These are phyloP conservation scores for Anguilla japonica DNA, from an alignment of 2,113 vertebrate genomes.

Conservation along the genomic window DNA sequence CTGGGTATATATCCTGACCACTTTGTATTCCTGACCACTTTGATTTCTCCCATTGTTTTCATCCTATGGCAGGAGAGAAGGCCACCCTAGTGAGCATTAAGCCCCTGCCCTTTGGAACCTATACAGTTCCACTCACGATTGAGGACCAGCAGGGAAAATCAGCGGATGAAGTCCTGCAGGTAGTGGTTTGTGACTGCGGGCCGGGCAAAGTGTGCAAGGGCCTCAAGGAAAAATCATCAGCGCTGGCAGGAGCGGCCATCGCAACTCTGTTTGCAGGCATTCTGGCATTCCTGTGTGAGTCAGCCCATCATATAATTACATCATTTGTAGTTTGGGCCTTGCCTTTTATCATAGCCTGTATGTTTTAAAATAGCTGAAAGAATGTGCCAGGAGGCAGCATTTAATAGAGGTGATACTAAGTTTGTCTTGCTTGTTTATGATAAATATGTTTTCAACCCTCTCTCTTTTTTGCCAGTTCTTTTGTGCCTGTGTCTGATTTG, in stretches of 20 bases:
- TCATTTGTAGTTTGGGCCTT: background rate
- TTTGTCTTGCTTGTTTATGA: background rate
- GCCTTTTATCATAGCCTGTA: background rate
- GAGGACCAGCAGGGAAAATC: slow-evolving; percentile 67
- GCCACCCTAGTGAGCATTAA: slow-evolving; percentile 60
- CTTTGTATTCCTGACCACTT: background rate
- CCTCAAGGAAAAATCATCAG: background rate
- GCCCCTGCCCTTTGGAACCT: slow-evolving; percentile 63
- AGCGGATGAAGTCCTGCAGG: slow-evolving; percentile 38
- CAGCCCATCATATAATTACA: slow-evolving; percentile 46
- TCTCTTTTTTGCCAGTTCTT: slow-evolving; percentile 53
- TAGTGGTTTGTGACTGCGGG: slow-evolving; percentile 69
- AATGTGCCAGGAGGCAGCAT: too few relatives aligned
- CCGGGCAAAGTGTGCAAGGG: slow-evolving; percentile 34
- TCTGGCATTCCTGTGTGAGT: slow-evolving; percentile 71
- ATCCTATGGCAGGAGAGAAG: slow-evolving; percentile 44
- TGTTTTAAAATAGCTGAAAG: too few relatives aligned
- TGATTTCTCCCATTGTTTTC: slow-evolving; percentile 30
- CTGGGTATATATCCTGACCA: too few relatives aligned
- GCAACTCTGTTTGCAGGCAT: slow-evolving; percentile 55
- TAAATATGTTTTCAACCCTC: background rate
- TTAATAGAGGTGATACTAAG: background rate
- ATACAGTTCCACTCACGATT: slow-evolving; percentile 65
- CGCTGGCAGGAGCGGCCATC: slow-evolving; percentile 50
- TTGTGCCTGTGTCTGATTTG: slow-evolving; percentile 40